Percentiles rank a stretch among this genome's conserved stretches.
These are phyloP conservation scores for Oncorhynchus kisutch DNA, from an alignment of 2,113 vertebrate species.

Conservation along the genomic window DNA sequence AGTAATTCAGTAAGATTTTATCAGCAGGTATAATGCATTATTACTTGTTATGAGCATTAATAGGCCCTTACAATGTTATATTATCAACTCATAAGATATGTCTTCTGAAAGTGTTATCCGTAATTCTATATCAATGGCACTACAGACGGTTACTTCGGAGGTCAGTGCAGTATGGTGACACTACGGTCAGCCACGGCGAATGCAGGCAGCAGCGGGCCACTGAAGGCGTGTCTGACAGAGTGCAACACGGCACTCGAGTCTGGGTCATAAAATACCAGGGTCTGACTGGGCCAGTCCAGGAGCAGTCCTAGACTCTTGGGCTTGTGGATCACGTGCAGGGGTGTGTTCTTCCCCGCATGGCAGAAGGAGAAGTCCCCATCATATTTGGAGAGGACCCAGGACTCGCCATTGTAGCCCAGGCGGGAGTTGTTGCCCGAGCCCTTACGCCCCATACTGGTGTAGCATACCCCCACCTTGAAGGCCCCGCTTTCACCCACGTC, in stretches of 20 bases:
- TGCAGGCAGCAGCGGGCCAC: constrained; percentile 75
- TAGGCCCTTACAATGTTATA: too few relatives aligned
- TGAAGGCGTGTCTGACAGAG: constrained; percentile 67
- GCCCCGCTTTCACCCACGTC: constrained; percentile 81
- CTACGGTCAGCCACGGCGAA: constrained; percentile 85
- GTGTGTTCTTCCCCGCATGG: constrained; percentile 68
- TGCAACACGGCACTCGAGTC: constrained; percentile 77
- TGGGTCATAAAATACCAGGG: constrained; percentile 84
- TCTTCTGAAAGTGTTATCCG: neutral
- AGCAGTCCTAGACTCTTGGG: constrained; percentile 80
- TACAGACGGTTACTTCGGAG: neutral
- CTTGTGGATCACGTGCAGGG: constrained; percentile 71
- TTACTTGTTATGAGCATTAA: too few relatives aligned
- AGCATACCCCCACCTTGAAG: constrained; percentile 91
- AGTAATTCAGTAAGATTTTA: too few relatives aligned
- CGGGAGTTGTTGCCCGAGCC: constrained; percentile 78
- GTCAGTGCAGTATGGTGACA: constrained; percentile 72
- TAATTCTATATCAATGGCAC: neutral
- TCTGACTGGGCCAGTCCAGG: constrained; percentile 81
- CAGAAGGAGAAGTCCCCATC: constrained; percentile 85
- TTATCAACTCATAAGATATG: too few relatives aligned
- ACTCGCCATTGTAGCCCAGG: constrained; percentile 82
- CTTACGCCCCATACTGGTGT: constrained; percentile 82
- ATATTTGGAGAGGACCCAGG: constrained; percentile 90
- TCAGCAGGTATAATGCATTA: too few relatives aligned